Evolutionary conservation across 2,888 invertebrate species (phyloP).

Genomic region (Linnaemya vulpina): DNA sequence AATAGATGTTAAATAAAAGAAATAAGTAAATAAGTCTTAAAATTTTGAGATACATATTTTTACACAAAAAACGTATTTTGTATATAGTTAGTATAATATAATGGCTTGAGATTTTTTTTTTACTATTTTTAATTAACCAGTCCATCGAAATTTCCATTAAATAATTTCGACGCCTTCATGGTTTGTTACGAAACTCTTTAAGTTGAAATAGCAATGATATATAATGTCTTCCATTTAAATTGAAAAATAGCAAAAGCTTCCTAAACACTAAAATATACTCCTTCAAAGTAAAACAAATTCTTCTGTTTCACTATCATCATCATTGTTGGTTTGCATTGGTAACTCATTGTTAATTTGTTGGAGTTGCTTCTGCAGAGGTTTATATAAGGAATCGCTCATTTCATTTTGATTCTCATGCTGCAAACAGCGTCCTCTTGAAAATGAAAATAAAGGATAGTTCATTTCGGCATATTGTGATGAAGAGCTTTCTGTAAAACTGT

Average conservation of each 20-base stretch:
- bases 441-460: conserved; percentile 91
- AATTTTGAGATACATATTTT: conserved; percentile 68
- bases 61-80: conserved; percentile 46
- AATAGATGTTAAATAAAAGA: conserved; percentile 21
- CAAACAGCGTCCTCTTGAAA: conserved; percentile 88
- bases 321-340: conserved; percentile 84
- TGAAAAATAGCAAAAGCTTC: too few species aligned
- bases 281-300: conserved; percentile 88
- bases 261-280: too few species aligned
- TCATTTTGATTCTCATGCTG: conserved; percentile 81
- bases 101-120: conserved; percentile 58
- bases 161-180: not conserved
- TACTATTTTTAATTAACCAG: conserved; percentile 4
- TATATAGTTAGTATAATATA: conserved; percentile 42
- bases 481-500: conserved; percentile 71
- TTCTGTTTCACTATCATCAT: conserved; percentile 88
- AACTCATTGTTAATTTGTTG: conserved; percentile 84
- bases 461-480: conserved; percentile 82
- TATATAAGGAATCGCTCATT: conserved; percentile 83
- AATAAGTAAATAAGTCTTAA: conserved; percentile 64
- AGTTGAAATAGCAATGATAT: conserved; percentile 1
- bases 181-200: not conserved
- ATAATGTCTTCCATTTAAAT: too few species aligned
- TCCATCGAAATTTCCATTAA: not conserved
- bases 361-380: conserved; percentile 85